Conservation (phyloP, 2,113 vertebrate genomes). For the Myrmecophaga tridactyla region DNA sequence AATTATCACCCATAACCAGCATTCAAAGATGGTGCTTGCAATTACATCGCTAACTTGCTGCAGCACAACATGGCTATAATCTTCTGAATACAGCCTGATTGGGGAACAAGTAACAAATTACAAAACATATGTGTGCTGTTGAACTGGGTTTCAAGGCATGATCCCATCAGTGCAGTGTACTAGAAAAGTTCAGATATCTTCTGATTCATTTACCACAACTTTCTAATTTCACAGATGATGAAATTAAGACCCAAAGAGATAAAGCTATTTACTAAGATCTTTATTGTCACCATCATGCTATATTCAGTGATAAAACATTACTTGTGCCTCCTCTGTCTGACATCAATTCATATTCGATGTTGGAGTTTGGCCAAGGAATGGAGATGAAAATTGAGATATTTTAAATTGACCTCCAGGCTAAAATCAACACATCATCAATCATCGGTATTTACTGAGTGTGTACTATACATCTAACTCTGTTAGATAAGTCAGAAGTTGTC, state of each 20-base stretch:
- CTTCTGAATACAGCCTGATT: not conserved
- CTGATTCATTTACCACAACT: not conserved
- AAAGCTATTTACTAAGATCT: not conserved
- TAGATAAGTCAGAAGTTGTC: not conserved
- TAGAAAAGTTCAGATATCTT: not conserved
- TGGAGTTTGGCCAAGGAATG: not conserved
- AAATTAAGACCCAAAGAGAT: not conserved
- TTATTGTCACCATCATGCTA: not conserved
- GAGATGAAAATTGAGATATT: not conserved
- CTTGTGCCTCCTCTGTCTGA: not conserved
- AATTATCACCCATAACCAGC: not conserved
- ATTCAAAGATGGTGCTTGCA: not conserved
- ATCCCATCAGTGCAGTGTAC: not conserved
- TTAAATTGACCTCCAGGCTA: slow-evolving; percentile 14
- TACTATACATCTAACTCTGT: not conserved
- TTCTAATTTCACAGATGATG: not conserved
- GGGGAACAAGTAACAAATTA: not conserved
- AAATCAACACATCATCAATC: slow-evolving; percentile 6
- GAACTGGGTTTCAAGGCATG: not conserved
- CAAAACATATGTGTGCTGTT: not conserved
- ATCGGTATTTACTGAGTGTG: not conserved
- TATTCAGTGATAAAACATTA: not conserved
- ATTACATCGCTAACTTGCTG: not conserved
- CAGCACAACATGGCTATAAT: not conserved
- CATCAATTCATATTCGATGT: not conserved